Evolutionary conservation across 2,797 vertebrate species (phyloP).

Genomic region (Chromobotia macracanthus): DNA sequence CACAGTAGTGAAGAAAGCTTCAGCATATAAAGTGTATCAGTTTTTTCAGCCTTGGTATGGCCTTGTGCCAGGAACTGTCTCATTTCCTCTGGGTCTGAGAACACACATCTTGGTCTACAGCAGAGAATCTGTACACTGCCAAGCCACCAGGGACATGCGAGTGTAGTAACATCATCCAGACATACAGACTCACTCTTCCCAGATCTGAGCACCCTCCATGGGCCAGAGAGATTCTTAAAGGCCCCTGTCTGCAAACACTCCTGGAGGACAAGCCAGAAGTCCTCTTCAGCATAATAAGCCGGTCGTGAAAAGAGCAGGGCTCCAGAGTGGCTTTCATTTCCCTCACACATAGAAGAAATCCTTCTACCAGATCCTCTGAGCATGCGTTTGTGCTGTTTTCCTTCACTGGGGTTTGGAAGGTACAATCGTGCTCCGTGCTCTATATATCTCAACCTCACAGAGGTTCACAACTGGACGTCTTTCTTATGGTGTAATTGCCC

Average conservation of each 20-base stretch:
- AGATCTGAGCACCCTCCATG: constrained; percentile 50
- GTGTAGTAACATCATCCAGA: constrained; percentile 17
- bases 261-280: constrained; percentile 31
- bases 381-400: constrained; percentile 20
- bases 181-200: constrained; percentile 35
- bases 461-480: constrained; percentile 48
- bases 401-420: constrained; percentile 4
- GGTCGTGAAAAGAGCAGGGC: constrained; percentile 26
- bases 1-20: not conserved
- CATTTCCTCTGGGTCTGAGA: constrained; percentile 24
- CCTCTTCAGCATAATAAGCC: constrained; percentile 40
- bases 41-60: constrained; percentile 13
- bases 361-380: constrained; percentile 17
- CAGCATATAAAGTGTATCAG: not conserved
- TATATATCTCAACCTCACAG: constrained; percentile 47
- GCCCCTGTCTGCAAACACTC: constrained; percentile 44
- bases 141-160: constrained; percentile 41
- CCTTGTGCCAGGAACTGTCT: constrained; percentile 18
- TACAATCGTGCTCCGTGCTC: not conserved
- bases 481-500: constrained; percentile 43
- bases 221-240: constrained; percentile 42
- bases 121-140: constrained; percentile 34
- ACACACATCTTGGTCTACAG: constrained; percentile 37
- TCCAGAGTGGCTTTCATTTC: constrained; percentile 19
- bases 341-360: constrained; percentile 21